Evolutionary conservation across 2,888 invertebrate species (phyloP).

Genomic region (Cyaniris semiargus): DNA sequence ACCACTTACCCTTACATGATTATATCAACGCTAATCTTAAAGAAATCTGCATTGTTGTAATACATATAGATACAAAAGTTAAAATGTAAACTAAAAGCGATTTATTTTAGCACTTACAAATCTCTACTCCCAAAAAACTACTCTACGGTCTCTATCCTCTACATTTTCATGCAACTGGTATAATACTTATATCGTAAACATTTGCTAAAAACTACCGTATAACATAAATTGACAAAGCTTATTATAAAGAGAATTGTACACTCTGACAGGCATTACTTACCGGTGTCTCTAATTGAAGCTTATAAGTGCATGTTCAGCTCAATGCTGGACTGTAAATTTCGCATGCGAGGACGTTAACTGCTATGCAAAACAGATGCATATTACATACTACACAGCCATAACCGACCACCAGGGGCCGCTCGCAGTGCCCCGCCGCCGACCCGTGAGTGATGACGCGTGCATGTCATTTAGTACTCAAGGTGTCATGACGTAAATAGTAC

Average conservation of each 20-base stretch:
- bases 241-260: background rate
- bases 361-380: background rate
- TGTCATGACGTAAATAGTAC: background rate
- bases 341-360: slow-evolving; percentile 6
- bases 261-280: background rate
- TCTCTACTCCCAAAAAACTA: background rate
- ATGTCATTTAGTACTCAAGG: background rate
- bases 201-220: background rate
- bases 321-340: background rate
- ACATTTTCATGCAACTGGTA: background rate
- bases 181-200: background rate
- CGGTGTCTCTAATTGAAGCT: background rate
- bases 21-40: too few relatives aligned
- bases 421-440: slow-evolving; percentile 4
- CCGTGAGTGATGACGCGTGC: slow-evolving; percentile 22
- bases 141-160: background rate
- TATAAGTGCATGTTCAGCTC: background rate
- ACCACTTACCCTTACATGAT: too few relatives aligned
- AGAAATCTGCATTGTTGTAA: too few relatives aligned
- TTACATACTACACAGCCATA: background rate
- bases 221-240: background rate
- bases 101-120: background rate
- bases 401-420: background rate
- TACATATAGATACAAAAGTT: too few relatives aligned
- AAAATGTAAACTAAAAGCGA: background rate